These are phyloP conservation scores for Panopea generosa DNA, from an alignment of 2,888 invertebrate genomes.

Conservation along the genomic window DNA sequence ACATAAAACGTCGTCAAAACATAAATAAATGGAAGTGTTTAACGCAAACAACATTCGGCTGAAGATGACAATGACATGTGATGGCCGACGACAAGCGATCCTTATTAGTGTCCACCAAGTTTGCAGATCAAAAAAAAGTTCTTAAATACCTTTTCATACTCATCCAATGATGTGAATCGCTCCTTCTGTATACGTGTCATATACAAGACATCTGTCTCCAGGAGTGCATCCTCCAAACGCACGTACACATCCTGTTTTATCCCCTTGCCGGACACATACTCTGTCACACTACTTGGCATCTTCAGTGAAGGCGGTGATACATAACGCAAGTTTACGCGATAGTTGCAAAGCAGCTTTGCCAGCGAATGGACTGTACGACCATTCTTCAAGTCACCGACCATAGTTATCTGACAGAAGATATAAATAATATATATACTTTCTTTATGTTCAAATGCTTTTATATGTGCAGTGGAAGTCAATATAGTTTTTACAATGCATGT, in stretches of 20 bases:
- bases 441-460: too few species aligned
- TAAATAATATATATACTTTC: too few species aligned
- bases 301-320: conserved; percentile 94
- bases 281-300: conserved; percentile 95
- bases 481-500: too few species aligned
- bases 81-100: too few species aligned
- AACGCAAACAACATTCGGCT: too few species aligned
- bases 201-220: conserved; percentile 98
- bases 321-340: conserved; percentile 96
- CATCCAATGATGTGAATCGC: conserved; percentile 92
- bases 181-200: conserved; percentile 99
- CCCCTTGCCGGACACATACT: conserved; percentile 90
- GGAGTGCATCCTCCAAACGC: conserved; percentile 92
- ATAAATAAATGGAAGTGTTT: too few species aligned
- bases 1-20: too few species aligned
- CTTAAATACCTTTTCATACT: conserved; percentile 94
- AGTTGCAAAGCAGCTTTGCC: conserved; percentile 95
- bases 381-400: conserved; percentile 99
- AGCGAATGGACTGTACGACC: conserved; percentile 99
- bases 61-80: too few species aligned
- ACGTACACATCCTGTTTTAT: conserved; percentile 80
- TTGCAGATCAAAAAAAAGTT: too few species aligned
- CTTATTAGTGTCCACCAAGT: too few species aligned
- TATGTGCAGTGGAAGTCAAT: too few species aligned
- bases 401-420: conserved; percentile 90